A percentile compares a stretch with the other conserved stretches of the same genome.
phyloP scores from a whole-genome alignment of 2,113 vertebrate species.

The Echinops telfairi region DNA sequence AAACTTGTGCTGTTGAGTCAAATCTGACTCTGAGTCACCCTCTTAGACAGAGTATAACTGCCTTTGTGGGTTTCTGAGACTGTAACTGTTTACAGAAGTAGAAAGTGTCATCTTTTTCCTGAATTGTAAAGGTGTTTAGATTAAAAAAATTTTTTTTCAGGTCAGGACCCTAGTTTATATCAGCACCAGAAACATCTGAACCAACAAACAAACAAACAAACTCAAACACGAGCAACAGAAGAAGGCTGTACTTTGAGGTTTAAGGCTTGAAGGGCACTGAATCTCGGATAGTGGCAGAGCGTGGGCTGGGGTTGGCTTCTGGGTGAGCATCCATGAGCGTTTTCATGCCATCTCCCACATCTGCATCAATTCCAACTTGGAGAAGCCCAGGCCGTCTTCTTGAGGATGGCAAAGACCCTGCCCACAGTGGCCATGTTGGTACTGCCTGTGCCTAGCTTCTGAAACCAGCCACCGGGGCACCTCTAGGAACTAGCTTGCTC shows the following conservation, averaged over 20 bases:
- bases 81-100: too few species aligned
- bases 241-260: constrained; percentile 88
- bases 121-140: too few species aligned
- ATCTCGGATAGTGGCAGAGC: constrained; percentile 1
- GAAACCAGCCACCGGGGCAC: constrained; percentile 95
- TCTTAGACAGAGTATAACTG: too few species aligned
- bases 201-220: constrained; percentile 89
- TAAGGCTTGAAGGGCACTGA: constrained; percentile 81
- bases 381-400: constrained; percentile 98
- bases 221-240: constrained; percentile 89
- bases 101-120: too few species aligned
- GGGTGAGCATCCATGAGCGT: constrained; percentile 93
- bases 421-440: constrained; percentile 98
- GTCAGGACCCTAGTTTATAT: too few species aligned
- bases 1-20: too few species aligned
- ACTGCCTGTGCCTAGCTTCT: constrained; percentile 97
- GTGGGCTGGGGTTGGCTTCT: constrained; percentile 90
- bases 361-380: constrained; percentile 97
- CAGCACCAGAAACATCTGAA: constrained; percentile 84
- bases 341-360: constrained; percentile 96
- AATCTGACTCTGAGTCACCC: too few species aligned
- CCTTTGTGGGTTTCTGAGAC: too few species aligned
- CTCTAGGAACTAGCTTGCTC: constrained; percentile 95
- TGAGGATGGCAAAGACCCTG: constrained; percentile 96
- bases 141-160: too few species aligned